phyloP scores from a whole-genome alignment of 2,888 invertebrate species.

The Scaptomyza polygonia region DNA sequence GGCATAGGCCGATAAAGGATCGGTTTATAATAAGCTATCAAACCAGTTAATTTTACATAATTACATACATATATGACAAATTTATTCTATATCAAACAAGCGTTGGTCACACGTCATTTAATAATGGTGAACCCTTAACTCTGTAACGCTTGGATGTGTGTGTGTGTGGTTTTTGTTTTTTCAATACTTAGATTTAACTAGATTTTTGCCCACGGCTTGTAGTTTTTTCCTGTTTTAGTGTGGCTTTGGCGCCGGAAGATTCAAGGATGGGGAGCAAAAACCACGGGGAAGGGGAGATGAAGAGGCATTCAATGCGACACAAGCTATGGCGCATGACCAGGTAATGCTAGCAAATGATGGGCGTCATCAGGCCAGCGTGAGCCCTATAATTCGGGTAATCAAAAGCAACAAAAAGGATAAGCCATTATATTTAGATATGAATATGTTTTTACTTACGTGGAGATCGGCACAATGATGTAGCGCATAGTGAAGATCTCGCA shows the following conservation, averaged over 20 bases:
- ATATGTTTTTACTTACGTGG: constrained; percentile 88
- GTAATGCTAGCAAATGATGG: constrained; percentile 98
- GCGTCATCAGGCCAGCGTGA: constrained; percentile 94
- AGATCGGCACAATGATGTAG: constrained; percentile 90
- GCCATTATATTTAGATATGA: neutral
- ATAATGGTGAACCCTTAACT: constrained; percentile 34
- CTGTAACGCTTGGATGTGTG: constrained; percentile 14
- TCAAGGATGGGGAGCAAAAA: constrained; percentile 94
- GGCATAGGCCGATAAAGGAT: neutral
- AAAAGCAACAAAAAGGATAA: neutral
- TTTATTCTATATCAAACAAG: constrained; percentile 23
- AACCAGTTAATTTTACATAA: neutral
- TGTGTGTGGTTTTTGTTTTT: constrained; percentile 10
- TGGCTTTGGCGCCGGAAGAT: constrained; percentile 90
- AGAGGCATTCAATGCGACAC: constrained; percentile 81
- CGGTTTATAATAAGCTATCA: neutral
- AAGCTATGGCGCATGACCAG: constrained; percentile 96
- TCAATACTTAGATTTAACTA: constrained; percentile 21
- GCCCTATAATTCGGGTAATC: constrained; percentile 88
- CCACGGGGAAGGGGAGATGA: constrained; percentile 74
- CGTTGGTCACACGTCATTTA: constrained; percentile 1
- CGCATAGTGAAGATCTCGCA: constrained; percentile 97
- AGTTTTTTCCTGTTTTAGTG: constrained; percentile 15
- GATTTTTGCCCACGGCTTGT: constrained; percentile 33
- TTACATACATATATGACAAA: neutral